Evolutionary conservation across 2,888 invertebrate species (phyloP).

Genomic region (Hesperia comma): DNA sequence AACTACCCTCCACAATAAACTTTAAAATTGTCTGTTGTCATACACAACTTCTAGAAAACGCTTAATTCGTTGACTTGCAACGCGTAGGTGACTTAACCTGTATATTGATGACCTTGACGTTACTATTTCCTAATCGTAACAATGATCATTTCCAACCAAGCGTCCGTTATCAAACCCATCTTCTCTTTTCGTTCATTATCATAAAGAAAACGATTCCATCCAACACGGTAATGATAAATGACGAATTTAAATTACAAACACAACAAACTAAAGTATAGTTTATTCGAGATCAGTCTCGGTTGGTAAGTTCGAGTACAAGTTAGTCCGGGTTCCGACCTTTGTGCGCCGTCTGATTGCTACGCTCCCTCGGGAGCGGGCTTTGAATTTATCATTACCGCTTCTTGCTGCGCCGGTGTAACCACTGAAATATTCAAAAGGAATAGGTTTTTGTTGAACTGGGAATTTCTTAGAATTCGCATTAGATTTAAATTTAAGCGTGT

Average conservation of each 20-base stretch:
- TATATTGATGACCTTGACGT: too few species aligned
- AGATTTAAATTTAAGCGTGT: conserved; percentile 18
- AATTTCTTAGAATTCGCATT: conserved; percentile 24
- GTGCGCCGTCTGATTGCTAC: conserved; percentile 30
- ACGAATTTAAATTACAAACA: not conserved
- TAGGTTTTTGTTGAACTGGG: conserved; percentile 31
- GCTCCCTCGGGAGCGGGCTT: conserved; percentile 29
- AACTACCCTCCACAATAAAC: too few species aligned
- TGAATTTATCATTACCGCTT: conserved; percentile 36
- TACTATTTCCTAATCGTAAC: too few species aligned
- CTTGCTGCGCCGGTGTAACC: conserved; percentile 30
- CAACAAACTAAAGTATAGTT: conserved; percentile 13
- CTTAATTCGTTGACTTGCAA: too few species aligned
- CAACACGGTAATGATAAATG: too few species aligned
- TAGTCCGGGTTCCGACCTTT: conserved; percentile 28
- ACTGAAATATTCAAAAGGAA: conserved; percentile 34
- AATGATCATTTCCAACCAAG: too few species aligned
- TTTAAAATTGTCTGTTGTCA: too few species aligned
- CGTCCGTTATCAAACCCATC: too few species aligned
- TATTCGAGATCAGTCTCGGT: conserved; percentile 13
- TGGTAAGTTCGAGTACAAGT: conserved; percentile 28
- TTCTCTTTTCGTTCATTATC: too few species aligned
- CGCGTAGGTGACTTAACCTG: too few species aligned
- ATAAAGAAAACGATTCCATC: too few species aligned
- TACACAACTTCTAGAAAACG: too few species aligned